These are phyloP conservation scores for Girardinichthys multiradiatus DNA, from an alignment of 2,113 vertebrate genomes.

Conservation along the genomic window DNA sequence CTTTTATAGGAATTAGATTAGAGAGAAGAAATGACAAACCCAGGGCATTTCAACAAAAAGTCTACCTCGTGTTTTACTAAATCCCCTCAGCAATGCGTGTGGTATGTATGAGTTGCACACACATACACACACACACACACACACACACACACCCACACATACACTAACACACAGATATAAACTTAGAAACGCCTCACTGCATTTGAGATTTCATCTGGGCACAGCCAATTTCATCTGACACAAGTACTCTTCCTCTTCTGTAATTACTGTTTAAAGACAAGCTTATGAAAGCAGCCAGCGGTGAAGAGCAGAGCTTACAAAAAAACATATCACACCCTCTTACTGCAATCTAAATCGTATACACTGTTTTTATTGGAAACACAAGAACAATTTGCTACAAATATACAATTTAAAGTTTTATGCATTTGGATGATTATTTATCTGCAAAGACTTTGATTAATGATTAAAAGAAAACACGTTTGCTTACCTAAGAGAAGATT, in stretches of 20 bases:
- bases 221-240: constrained; percentile 53
- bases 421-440: not conserved
- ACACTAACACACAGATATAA: not conserved
- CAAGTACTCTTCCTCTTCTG: constrained; percentile 43
- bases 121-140: not conserved
- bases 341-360: not conserved
- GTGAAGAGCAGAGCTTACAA: constrained; percentile 24
- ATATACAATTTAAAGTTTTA: too few relatives aligned
- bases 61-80: constrained; percentile 20
- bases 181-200: constrained; percentile 19
- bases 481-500: not conserved
- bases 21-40: constrained; percentile 38
- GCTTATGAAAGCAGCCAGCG: constrained; percentile 46
- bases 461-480: not conserved
- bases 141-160: too few relatives aligned
- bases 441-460: not conserved
- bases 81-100: not conserved
- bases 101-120: not conserved
- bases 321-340: constrained; percentile 24
- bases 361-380: not conserved
- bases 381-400: not conserved
- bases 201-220: constrained; percentile 39
- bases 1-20: constrained; percentile 55
- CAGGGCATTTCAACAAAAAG: constrained; percentile 1
- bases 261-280: constrained; percentile 58